These are phyloP conservation scores for Rhyacophila brunnea DNA, from an alignment of 1,140 invertebrate species.

Conservation along the genomic window DNA sequence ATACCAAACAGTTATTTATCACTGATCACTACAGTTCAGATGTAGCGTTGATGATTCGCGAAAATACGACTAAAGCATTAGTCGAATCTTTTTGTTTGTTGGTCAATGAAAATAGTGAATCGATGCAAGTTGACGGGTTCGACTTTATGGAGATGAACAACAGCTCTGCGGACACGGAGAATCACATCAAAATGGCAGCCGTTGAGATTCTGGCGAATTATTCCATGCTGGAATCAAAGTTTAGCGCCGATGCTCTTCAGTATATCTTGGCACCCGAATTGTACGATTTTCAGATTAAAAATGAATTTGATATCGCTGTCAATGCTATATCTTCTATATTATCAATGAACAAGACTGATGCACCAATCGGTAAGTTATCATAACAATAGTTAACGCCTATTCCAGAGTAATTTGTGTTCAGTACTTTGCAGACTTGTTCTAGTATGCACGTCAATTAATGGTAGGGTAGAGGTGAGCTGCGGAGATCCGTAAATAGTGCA, in stretches of 20 bases:
- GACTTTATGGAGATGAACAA: slow-evolving; percentile 12
- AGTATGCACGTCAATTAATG: no score
- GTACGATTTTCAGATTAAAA: slow-evolving; percentile 16
- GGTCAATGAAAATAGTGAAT: slow-evolving; percentile 9
- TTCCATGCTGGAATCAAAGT: slow-evolving; percentile 7
- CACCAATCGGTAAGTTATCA: slow-evolving; percentile 22
- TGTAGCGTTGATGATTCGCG: slow-evolving; percentile 9
- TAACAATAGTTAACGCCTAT: no score
- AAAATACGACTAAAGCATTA: slow-evolving; percentile 19
- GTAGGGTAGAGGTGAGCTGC: no score
- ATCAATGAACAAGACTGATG: slow-evolving; percentile 8
- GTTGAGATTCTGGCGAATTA: slow-evolving; percentile 21
- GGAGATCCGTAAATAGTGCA: no score
- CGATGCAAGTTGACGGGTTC: slow-evolving; percentile 3
- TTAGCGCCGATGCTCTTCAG: slow-evolving; percentile 3
- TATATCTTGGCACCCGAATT: slow-evolving; percentile 10
- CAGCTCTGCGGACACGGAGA: not conserved
- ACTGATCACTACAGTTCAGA: slow-evolving; percentile 8
- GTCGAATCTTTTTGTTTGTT: slow-evolving; percentile 19
- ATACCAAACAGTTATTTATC: slow-evolving; percentile 13
- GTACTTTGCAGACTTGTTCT: no score
- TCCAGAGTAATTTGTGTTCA: no score
- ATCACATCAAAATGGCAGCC: slow-evolving; percentile 9
- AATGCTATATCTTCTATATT: slow-evolving; percentile 15
- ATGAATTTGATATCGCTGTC: slow-evolving; percentile 20